Percentiles rank a stretch among this genome's conserved stretches.
Evolutionary conservation across 2,797 vertebrate species (phyloP).

Genomic region (Oophaga sylvatica): DNA sequence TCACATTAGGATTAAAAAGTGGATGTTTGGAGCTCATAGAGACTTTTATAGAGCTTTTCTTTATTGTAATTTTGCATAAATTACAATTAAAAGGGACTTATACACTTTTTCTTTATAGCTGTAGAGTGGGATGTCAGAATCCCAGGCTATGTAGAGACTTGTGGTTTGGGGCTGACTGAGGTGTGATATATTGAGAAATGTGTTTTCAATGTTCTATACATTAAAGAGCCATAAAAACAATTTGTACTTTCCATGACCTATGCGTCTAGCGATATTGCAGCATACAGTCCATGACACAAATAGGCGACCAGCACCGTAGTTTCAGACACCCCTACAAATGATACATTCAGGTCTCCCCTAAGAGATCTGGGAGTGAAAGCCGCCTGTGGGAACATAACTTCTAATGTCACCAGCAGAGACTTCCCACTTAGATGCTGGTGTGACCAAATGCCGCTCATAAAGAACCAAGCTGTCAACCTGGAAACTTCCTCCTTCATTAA

Average conservation of each 20-base stretch:
- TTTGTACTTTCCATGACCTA: constrained; percentile 41
- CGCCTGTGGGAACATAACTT: not conserved
- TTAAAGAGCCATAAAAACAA: constrained; percentile 31
- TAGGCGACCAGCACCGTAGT: not conserved
- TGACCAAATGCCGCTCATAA: constrained; percentile 6
- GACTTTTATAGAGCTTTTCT: too few relatives aligned
- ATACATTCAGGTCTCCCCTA: constrained; percentile 20
- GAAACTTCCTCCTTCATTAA: constrained; percentile 15
- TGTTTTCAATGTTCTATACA: not conserved
- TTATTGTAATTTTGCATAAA: too few relatives aligned
- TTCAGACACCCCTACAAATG: constrained; percentile 38
- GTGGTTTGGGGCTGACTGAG: not conserved
- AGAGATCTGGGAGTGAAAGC: not conserved
- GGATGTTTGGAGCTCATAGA: too few relatives aligned
- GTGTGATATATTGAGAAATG: not conserved
- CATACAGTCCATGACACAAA: constrained; percentile 34
- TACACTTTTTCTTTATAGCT: not conserved
- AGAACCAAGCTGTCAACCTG: not conserved
- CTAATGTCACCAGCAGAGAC: not conserved
- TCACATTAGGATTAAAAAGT: too few relatives aligned
- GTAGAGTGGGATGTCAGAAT: not conserved
- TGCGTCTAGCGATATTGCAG: not conserved
- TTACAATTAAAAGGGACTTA: not conserved
- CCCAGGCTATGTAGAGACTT: not conserved
- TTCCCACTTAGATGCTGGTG: constrained; percentile 2